Evolutionary conservation across 2,888 invertebrate genomes (phyloP).

Genomic region (Tachina lurida): DNA sequence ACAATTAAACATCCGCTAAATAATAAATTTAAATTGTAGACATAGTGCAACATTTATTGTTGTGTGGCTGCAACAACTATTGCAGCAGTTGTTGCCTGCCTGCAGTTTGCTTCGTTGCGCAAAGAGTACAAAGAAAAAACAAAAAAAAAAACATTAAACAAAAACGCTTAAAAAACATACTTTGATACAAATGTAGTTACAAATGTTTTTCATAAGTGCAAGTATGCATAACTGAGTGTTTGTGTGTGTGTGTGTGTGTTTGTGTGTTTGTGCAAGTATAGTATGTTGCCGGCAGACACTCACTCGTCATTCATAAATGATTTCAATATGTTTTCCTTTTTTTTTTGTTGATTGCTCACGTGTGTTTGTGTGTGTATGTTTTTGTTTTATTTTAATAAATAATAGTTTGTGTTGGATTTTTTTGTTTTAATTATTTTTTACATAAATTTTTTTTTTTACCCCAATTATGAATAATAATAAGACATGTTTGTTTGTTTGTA

Average conservation of each 20-base stretch:
- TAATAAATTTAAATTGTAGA: slow-evolving; percentile 80
- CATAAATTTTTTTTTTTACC: slow-evolving; percentile 48
- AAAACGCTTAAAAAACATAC: slow-evolving; percentile 25
- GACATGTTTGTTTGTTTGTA: neutral
- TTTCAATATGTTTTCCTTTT: slow-evolving; percentile 43
- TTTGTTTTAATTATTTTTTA: slow-evolving; percentile 49
- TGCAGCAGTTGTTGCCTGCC: slow-evolving; percentile 53
- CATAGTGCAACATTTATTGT: slow-evolving; percentile 68
- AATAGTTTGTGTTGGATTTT: slow-evolving; percentile 44
- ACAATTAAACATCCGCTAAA: slow-evolving; percentile 82
- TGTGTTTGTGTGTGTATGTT: slow-evolving; percentile 2
- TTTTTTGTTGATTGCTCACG: slow-evolving; percentile 14
- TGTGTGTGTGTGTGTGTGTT: neutral
- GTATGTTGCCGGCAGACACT: slow-evolving; percentile 49
- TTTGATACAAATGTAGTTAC: slow-evolving; percentile 18
- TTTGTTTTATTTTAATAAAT: slow-evolving; percentile 57
- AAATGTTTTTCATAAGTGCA: slow-evolving; percentile 16
- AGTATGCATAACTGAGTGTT: neutral
- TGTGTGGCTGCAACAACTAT: slow-evolving; percentile 56
- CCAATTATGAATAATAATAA: slow-evolving; percentile 52
- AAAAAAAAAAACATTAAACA: slow-evolving; percentile 5
- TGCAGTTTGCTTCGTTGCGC: slow-evolving; percentile 63
- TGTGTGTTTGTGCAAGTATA: slow-evolving; percentile 9
- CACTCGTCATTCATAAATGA: slow-evolving; percentile 65
- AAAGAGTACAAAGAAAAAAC: slow-evolving; percentile 51